phyloP scores from a whole-genome alignment of 1,140 invertebrate genomes.

The Saccostrea glomerata region DNA sequence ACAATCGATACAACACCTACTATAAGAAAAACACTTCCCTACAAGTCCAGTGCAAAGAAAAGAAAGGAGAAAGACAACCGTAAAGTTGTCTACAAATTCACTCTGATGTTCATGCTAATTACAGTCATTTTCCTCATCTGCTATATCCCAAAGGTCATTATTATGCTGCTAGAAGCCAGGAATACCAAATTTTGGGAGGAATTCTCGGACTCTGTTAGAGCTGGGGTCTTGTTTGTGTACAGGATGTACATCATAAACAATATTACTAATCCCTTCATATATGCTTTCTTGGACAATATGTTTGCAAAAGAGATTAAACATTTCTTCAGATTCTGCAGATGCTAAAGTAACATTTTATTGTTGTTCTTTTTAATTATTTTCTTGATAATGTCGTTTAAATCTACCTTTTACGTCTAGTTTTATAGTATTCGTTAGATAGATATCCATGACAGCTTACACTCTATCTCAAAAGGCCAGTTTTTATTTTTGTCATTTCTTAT shows the following conservation, averaged over 20 bases:
- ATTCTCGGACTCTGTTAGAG: not conserved
- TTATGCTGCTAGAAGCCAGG: constrained; percentile 10
- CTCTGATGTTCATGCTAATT: constrained; percentile 42
- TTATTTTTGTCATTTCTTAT: too few species aligned
- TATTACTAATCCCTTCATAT: constrained; percentile 48
- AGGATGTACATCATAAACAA: constrained; percentile 51
- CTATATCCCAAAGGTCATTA: constrained; percentile 48
- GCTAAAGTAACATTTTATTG: not conserved
- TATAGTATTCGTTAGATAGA: too few species aligned
- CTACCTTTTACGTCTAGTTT: too few species aligned
- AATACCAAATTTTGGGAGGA: constrained; percentile 41
- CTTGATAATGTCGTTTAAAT: too few species aligned
- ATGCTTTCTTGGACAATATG: constrained; percentile 39
- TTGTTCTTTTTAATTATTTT: too few species aligned
- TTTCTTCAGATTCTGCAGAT: not conserved
- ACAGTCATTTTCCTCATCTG: constrained; percentile 46
- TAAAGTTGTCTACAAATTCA: constrained; percentile 9
- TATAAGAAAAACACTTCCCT: not conserved
- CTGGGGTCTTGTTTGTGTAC: constrained; percentile 38
- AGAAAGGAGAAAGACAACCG: not conserved
- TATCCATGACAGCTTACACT: too few species aligned
- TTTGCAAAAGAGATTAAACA: constrained; percentile 23
- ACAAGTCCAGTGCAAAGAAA: constrained; percentile 6
- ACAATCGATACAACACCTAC: not conserved
- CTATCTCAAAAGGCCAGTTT: too few species aligned